A percentile compares a stretch with the other conserved stretches of the same genome.
phyloP scores from a whole-genome alignment of 2,888 invertebrate genomes.

The Microdon myrmicae region DNA sequence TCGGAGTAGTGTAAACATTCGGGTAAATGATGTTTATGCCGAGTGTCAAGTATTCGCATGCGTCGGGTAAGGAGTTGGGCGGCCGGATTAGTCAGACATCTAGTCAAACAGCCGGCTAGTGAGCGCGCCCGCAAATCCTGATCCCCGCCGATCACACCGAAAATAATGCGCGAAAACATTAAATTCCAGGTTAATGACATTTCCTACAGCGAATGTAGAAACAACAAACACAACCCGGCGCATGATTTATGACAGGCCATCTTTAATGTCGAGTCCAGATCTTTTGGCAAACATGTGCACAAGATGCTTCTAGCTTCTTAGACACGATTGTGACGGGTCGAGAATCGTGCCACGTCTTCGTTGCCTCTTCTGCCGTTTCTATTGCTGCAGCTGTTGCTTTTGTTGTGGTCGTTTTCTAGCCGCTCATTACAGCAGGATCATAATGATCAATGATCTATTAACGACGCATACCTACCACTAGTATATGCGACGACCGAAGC shows the following conservation, averaged over 20 bases:
- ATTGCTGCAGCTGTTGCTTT: conserved; percentile 17
- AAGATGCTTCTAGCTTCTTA: conserved; percentile 12
- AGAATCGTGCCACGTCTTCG: neutral
- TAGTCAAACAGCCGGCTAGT: neutral
- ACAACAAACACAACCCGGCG: conserved; percentile 1
- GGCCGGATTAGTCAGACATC: conserved; percentile 4
- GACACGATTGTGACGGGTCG: too few species aligned
- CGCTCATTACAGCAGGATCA: conserved; percentile 45
- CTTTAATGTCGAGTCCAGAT: conserved; percentile 46
- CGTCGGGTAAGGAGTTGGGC: neutral
- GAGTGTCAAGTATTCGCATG: conserved; percentile 11
- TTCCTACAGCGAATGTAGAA: too few species aligned
- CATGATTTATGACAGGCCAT: conserved; percentile 48
- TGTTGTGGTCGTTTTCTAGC: conserved; percentile 14
- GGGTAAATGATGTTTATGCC: conserved; percentile 47
- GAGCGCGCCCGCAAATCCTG: neutral
- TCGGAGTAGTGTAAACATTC: conserved; percentile 48
- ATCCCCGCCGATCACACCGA: conserved; percentile 28
- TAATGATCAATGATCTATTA: conserved; percentile 52
- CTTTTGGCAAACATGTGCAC: conserved; percentile 31
- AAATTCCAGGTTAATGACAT: conserved; percentile 52
- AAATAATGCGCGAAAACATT: conserved; percentile 47
- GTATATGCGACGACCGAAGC: conserved; percentile 32
- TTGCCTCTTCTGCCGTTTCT: conserved; percentile 1
- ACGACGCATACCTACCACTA: conserved; percentile 40